These are phyloP conservation scores for Takifugu flavidus DNA, from an alignment of 2,113 vertebrate species.

Conservation along the genomic window DNA sequence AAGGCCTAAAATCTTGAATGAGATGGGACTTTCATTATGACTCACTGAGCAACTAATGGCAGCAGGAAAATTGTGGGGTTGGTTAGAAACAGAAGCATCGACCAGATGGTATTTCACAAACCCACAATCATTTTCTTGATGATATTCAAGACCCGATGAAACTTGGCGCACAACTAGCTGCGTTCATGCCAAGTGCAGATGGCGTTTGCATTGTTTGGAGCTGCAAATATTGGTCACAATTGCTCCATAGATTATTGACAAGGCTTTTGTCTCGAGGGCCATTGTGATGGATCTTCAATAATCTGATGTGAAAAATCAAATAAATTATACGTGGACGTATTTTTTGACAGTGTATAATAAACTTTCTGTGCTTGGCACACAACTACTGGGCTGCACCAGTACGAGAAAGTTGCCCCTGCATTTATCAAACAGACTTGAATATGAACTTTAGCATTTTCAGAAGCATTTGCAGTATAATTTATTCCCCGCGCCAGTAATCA, in stretches of 20 bases:
- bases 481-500: too few relatives aligned
- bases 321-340: too few relatives aligned
- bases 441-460: too few relatives aligned
- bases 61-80: conserved; percentile 16
- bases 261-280: neutral
- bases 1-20: conserved; percentile 23
- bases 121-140: conserved; percentile 47
- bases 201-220: conserved; percentile 17
- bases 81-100: conserved; percentile 43
- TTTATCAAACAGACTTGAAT: too few relatives aligned
- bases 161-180: conserved; percentile 24
- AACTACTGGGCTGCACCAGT: too few relatives aligned
- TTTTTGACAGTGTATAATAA: too few relatives aligned
- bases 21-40: conserved; percentile 27
- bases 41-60: conserved; percentile 18
- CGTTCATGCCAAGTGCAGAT: conserved; percentile 38
- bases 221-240: neutral
- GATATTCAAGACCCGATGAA: conserved; percentile 17
- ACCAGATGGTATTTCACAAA: conserved; percentile 56
- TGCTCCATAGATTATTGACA: conserved; percentile 14
- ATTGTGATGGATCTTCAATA: neutral
- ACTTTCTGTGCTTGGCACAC: too few relatives aligned
- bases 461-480: too few relatives aligned
- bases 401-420: too few relatives aligned
- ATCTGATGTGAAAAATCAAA: too few relatives aligned